These are phyloP conservation scores for Girardinichthys multiradiatus DNA, from an alignment of 2,113 vertebrate species.

Conservation along the genomic window DNA sequence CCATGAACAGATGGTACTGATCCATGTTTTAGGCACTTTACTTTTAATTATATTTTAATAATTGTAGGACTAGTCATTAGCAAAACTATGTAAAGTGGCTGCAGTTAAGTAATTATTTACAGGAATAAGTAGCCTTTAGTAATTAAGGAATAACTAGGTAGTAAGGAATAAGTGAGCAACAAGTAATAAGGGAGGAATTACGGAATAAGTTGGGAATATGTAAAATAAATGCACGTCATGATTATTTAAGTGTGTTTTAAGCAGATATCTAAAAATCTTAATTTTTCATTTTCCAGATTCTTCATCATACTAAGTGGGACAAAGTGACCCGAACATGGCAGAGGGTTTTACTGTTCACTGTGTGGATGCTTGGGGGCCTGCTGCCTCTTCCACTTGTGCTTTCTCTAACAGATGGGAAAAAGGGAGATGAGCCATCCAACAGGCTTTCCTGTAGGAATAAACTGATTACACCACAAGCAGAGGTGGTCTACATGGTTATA, in stretches of 20 bases:
- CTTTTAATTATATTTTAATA: too few relatives aligned
- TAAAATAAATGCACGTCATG: background rate
- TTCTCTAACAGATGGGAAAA: background rate
- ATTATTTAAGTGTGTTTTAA: background rate
- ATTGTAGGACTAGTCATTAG: too few relatives aligned
- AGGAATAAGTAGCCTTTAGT: too few relatives aligned
- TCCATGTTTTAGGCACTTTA: too few relatives aligned
- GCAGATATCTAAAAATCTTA: background rate
- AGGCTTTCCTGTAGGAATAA: background rate
- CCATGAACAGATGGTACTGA: too few relatives aligned
- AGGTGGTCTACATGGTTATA: slow-evolving; percentile 3
- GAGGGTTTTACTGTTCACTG: background rate
- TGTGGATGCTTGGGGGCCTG: slow-evolving; percentile 30
- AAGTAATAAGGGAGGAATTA: too few relatives aligned
- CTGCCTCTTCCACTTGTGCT: slow-evolving; percentile 21
- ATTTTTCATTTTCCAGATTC: slow-evolving; percentile 27
- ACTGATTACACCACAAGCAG: background rate
- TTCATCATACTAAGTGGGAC: slow-evolving; percentile 2
- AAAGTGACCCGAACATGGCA: slow-evolving; percentile 4
- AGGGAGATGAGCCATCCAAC: fast-evolving
- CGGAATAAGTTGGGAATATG: too few relatives aligned
- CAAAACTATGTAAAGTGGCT: too few relatives aligned
- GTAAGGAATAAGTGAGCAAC: too few relatives aligned
- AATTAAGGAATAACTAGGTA: too few relatives aligned
- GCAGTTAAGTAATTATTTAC: too few relatives aligned